Conservation (phyloP, 2,888 invertebrate genomes). For the Latrodectus elegans region DNA sequence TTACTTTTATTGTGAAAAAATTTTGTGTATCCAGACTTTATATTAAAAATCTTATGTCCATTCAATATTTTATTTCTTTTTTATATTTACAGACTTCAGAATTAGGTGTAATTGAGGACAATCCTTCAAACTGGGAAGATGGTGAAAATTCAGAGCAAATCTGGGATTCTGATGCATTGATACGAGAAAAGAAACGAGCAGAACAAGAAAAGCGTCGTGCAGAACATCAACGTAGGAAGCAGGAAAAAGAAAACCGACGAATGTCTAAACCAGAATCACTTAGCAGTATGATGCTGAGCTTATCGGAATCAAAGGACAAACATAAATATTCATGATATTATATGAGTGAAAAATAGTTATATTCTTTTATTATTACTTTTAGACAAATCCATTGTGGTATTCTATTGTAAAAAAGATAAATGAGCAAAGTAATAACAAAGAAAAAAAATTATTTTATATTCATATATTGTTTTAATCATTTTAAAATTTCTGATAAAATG, state of each 20-base stretch:
- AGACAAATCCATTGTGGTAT: too few relatives aligned
- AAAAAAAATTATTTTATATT: too few relatives aligned
- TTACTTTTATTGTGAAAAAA: too few relatives aligned
- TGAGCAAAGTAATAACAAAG: too few relatives aligned
- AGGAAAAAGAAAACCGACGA: conserved; percentile 55
- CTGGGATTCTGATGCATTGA: conserved; percentile 59
- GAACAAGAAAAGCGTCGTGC: conserved; percentile 62
- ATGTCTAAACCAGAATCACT: conserved; percentile 38
- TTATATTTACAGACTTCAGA: conserved; percentile 49
- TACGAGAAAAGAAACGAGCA: conserved; percentile 53
- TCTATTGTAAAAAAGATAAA: too few relatives aligned
- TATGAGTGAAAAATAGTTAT: neutral
- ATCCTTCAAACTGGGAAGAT: conserved; percentile 60
- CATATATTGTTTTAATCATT: too few relatives aligned
- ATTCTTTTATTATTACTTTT: conserved; percentile 19
- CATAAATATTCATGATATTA: conserved; percentile 57
- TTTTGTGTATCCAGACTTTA: too few relatives aligned
- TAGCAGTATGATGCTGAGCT: conserved; percentile 40
- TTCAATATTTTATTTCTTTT: neutral
- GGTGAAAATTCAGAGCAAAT: conserved; percentile 38
- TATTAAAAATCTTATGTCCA: too few relatives aligned
- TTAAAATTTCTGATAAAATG: too few relatives aligned
- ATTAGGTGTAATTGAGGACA: conserved; percentile 65
- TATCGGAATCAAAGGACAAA: conserved; percentile 59
- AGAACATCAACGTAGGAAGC: conserved; percentile 66